These are phyloP conservation scores for Volucella inflata DNA, from an alignment of 2,888 invertebrate species.

Conservation along the genomic window DNA sequence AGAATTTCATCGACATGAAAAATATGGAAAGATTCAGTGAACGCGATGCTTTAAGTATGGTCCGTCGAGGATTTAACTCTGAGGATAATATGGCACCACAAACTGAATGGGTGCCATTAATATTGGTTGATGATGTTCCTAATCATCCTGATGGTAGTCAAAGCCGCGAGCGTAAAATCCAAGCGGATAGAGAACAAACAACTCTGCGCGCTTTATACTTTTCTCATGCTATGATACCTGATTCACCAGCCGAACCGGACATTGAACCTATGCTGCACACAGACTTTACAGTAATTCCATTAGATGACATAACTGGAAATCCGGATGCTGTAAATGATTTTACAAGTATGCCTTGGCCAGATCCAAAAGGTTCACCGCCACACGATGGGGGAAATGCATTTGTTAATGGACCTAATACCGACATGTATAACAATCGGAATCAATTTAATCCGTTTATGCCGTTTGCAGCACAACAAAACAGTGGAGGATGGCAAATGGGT, in stretches of 20 bases:
- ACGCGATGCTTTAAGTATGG: conserved; percentile 91
- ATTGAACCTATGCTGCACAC: conserved; percentile 90
- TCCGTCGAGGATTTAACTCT: conserved; percentile 88
- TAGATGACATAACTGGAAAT: conserved; percentile 94
- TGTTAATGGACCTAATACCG: conserved; percentile 71
- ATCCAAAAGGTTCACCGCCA: conserved; percentile 89
- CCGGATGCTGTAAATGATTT: conserved; percentile 92
- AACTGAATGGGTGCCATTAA: conserved; percentile 89
- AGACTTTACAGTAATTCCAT: conserved; percentile 93
- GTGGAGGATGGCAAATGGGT: conserved; percentile 65
- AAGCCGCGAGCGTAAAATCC: conserved; percentile 94
- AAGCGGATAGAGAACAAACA: conserved; percentile 93
- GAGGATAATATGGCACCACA: conserved; percentile 93
- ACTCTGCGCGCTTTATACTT: conserved; percentile 93
- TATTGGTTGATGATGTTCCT: conserved; percentile 88
- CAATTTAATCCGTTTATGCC: conserved; percentile 82
- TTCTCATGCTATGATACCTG: conserved; percentile 92
- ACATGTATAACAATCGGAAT: conserved; percentile 74
- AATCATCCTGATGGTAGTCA: conserved; percentile 89
- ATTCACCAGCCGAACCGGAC: conserved; percentile 94
- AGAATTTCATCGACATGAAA: conserved; percentile 95
- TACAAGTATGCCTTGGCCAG: conserved; percentile 92
- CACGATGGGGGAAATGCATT: conserved; percentile 77
- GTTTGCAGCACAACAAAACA: conserved; percentile 76
- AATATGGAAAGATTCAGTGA: conserved; percentile 94